Evolutionary conservation across 1,140 invertebrate species (phyloP).

Genomic region (Leptinotarsa texana): DNA sequence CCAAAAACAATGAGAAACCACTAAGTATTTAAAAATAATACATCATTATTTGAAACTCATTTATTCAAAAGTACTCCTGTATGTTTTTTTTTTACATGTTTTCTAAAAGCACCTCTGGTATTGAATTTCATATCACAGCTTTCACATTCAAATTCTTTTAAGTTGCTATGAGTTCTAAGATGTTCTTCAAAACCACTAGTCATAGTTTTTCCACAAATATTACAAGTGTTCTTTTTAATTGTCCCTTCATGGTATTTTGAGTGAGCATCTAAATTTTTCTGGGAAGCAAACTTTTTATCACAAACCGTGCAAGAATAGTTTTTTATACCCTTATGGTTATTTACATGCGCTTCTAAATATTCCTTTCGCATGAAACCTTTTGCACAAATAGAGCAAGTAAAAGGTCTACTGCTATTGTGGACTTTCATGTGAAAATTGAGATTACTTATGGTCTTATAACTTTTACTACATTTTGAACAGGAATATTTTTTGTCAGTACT

Average conservation of each 20-base stretch:
- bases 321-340: constrained; percentile 50
- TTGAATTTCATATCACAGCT: constrained; percentile 47
- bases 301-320: constrained; percentile 48
- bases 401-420: constrained; percentile 46
- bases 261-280: constrained; percentile 52
- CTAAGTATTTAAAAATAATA: constrained; percentile 1
- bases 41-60: background rate
- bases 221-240: constrained; percentile 45
- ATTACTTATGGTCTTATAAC: constrained; percentile 52
- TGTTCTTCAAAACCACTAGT: constrained; percentile 48
- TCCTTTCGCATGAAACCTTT: constrained; percentile 53
- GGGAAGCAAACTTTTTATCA: constrained; percentile 48
- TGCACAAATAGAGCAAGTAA: constrained; percentile 45
- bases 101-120: constrained; percentile 48
- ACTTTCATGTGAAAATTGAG: constrained; percentile 54
- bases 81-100: constrained; percentile 52
- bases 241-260: constrained; percentile 47
- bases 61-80: background rate
- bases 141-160: constrained; percentile 50
- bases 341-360: constrained; percentile 50
- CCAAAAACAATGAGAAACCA: background rate
- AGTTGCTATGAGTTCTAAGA: constrained; percentile 48
- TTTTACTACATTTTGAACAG: constrained; percentile 49
- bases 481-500: constrained; percentile 49
- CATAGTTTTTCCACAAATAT: constrained; percentile 48